Conservation (phyloP, 2,888 invertebrate genomes). For the Ophion obscuratus region DNA sequence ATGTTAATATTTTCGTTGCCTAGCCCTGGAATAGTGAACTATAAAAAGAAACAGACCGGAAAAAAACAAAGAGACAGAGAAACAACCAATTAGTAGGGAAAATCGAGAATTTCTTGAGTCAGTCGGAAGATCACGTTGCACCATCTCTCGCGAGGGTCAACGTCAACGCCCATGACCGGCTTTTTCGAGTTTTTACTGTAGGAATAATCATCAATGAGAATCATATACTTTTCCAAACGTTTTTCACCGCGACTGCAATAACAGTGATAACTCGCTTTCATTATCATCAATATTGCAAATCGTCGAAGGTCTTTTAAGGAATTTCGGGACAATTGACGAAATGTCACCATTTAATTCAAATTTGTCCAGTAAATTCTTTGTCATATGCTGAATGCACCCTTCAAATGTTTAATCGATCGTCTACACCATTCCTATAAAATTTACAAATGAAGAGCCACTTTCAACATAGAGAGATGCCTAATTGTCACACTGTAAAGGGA, state of each 20-base stretch:
- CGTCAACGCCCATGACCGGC: constrained; percentile 65
- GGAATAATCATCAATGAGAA: neutral
- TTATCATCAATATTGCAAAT: neutral
- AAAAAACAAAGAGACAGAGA: neutral
- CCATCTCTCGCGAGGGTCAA: constrained; percentile 61
- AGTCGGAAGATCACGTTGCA: constrained; percentile 39
- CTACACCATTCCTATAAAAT: too few species aligned
- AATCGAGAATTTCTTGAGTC: constrained; percentile 42
- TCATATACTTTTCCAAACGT: too few species aligned
- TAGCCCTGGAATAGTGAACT: neutral
- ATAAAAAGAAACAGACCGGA: neutral
- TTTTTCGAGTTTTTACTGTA: constrained; percentile 18
- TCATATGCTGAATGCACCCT: too few species aligned
- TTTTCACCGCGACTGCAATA: neutral
- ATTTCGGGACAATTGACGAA: too few species aligned
- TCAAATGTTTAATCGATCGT: too few species aligned
- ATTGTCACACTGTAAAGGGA: too few species aligned
- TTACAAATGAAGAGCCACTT: too few species aligned
- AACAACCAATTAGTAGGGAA: constrained; percentile 5
- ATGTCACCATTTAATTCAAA: too few species aligned
- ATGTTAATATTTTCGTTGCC: neutral
- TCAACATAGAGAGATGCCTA: too few species aligned
- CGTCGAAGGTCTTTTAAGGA: too few species aligned
- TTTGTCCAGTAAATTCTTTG: too few species aligned
- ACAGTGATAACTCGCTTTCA: neutral